phyloP scores from a whole-genome alignment of 1,140 invertebrate genomes.

The Rhagoletis zephyria region DNA sequence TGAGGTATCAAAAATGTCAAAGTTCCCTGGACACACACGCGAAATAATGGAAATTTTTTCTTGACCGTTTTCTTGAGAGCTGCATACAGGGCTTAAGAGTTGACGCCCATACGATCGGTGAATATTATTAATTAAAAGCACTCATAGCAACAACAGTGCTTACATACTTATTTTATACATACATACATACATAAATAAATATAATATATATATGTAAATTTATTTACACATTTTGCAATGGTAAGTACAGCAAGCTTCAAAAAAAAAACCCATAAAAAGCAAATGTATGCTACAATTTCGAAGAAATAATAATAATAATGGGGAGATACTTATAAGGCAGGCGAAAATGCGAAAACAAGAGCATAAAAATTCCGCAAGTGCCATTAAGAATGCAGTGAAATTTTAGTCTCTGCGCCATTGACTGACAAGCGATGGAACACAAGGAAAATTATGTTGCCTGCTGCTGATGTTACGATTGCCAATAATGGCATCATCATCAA shows the following conservation, averaged over 20 bases:
- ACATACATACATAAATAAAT: no score
- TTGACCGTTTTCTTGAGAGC: no score
- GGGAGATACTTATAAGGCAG: slow-evolving; percentile 17
- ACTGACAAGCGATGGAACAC: not conserved
- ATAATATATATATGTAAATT: no score
- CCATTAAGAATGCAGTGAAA: not conserved
- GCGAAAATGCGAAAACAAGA: slow-evolving; percentile 12
- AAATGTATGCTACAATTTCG: slow-evolving; percentile 1
- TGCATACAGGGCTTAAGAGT: no score
- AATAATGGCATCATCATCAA: slow-evolving; percentile 12
- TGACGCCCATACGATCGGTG: no score
- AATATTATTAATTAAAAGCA: no score
- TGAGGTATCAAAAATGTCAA: no score
- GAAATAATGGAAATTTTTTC: no score
- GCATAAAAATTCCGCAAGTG: slow-evolving; percentile 5
- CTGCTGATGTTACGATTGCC: not conserved
- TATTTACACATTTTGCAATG: no score
- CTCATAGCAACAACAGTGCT: no score
- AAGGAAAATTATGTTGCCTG: not conserved
- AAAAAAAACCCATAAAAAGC: not conserved
- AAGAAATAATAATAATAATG: slow-evolving; percentile 21
- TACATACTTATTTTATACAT: no score
- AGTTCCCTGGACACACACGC: no score
- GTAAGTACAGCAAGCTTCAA: not conserved
- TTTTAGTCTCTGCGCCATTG: not conserved